Percentiles rank a stretch among this genome's conserved stretches.
Conservation (phyloP, 2,888 invertebrate genomes). For the Cheilosia grossa region DNA sequence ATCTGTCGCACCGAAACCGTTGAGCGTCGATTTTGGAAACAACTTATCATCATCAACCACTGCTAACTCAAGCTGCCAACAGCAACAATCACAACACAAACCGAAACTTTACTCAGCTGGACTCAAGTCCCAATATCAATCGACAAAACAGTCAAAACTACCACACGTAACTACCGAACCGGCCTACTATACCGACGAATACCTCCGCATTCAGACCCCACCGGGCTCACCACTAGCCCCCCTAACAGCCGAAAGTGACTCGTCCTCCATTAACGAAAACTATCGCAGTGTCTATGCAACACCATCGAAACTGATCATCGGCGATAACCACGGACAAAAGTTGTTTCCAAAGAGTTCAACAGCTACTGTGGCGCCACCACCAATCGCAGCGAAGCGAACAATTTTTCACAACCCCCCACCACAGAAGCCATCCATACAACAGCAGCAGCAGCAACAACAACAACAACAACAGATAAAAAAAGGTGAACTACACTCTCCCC, state of each 20-base stretch:
- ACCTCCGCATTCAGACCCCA: conserved; percentile 81
- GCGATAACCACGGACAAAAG: conserved; percentile 76
- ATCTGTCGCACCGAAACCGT: conserved; percentile 78
- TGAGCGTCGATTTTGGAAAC: conserved; percentile 76
- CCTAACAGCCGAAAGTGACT: conserved; percentile 75
- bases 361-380: conserved; percentile 78
- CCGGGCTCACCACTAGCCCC: conserved; percentile 64
- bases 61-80: conserved; percentile 84
- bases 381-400: conserved; percentile 74
- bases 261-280: conserved; percentile 80
- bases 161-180: conserved; percentile 77
- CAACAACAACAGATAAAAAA: conserved; percentile 61
- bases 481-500: conserved; percentile 49
- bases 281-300: conserved; percentile 82
- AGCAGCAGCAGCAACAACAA: conserved; percentile 18
- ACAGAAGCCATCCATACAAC: conserved; percentile 29
- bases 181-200: conserved; percentile 81
- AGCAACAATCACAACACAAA: conserved; percentile 82
- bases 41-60: conserved; percentile 84
- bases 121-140: conserved; percentile 59
- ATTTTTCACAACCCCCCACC: conserved; percentile 75
- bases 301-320: conserved; percentile 80
- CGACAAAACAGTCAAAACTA: conserved; percentile 43
- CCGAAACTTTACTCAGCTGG: conserved; percentile 78
- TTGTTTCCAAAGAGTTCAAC: conserved; percentile 80